Conservation (phyloP, 2,888 invertebrate species). For the Cosmia pyralina region DNA sequence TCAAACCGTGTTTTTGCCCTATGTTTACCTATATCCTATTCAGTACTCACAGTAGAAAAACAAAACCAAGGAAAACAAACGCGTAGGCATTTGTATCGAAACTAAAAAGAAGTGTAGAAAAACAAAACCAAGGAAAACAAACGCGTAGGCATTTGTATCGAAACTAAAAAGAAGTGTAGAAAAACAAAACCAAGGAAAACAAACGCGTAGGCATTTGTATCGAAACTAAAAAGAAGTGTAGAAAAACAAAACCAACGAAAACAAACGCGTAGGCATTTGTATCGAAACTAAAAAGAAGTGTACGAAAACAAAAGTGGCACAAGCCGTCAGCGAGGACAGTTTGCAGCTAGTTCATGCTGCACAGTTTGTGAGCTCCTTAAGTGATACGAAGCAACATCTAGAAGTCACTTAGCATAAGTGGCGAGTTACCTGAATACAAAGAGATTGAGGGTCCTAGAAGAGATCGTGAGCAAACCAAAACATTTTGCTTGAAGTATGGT, state of each 20-base stretch:
- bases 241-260: conserved; percentile 44
- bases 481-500: not conserved
- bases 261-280: conserved; percentile 52
- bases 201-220: conserved; percentile 55
- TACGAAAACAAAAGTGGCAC: conserved; percentile 67
- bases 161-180: conserved; percentile 57
- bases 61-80: conserved; percentile 41
- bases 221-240: conserved; percentile 55
- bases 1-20: too few relatives aligned
- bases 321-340: conserved; percentile 58
- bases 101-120: conserved; percentile 59
- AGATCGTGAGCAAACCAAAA: conserved; percentile 2
- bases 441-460: conserved; percentile 37
- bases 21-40: not conserved
- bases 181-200: conserved; percentile 68
- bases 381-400: conserved; percentile 63
- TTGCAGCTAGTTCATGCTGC: conserved; percentile 62
- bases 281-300: conserved; percentile 58
- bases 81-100: conserved; percentile 55
- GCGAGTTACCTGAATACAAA: conserved; percentile 79
- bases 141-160: conserved; percentile 55
- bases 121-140: conserved; percentile 67
- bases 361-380: conserved; percentile 54
- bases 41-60: conserved; percentile 29
- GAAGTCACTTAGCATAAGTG: conserved; percentile 86